Evolutionary conservation across 2,113 vertebrate species (phyloP), one percentile per base, ranked within the genome.

Genomic region (Pseudopipra pipra): DNA sequence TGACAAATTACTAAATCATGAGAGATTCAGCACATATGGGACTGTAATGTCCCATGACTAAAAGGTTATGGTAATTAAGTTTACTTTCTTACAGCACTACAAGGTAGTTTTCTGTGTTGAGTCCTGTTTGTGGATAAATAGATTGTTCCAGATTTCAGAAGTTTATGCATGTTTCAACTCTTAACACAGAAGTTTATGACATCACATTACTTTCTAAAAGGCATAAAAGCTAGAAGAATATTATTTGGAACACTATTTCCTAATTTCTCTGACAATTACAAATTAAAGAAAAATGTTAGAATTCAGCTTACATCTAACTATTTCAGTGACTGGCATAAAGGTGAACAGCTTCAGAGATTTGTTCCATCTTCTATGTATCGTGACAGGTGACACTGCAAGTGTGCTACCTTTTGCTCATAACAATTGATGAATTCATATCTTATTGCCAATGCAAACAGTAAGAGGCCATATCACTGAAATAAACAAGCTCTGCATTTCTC

Each of bases 101-200:
- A 91, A 54, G 43, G 67, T 56, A 84, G 76, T 58, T 95, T 90
- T 58, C 39, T 81, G 54, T 63, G 52, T 41, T n/a, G 43, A 91
- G 51, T 58, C 46, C 81, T 80, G 68, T 71, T 88, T 89, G 75
- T n/a, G 15, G 44, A 65, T 79, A 91, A 94, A 84, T 11, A 78
- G 39, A 74, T 80, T 74, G 80, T 55, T 93, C 52, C 75, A 93
- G 81, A 94, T 89, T 87, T 86, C 86, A 94, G 47, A 80, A 95
- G 68, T 37, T 81, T 71, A 86, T 10, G 58, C 43, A 59, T 73
- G n/a, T 89, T 75, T 59, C 39, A 92, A 77, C 47, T 67, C 58
- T 30, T 27, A 67, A 39, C 39, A 87, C 51, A 82, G 17, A 89
- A 85, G 39, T n/a, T 46, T 81, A 27, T 30, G 67, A 72, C 0